These are phyloP conservation scores for Catalaphyllia jardinei DNA, from an alignment of 64 coral and sea anemone genomes.

Conservation along the genomic window DNA sequence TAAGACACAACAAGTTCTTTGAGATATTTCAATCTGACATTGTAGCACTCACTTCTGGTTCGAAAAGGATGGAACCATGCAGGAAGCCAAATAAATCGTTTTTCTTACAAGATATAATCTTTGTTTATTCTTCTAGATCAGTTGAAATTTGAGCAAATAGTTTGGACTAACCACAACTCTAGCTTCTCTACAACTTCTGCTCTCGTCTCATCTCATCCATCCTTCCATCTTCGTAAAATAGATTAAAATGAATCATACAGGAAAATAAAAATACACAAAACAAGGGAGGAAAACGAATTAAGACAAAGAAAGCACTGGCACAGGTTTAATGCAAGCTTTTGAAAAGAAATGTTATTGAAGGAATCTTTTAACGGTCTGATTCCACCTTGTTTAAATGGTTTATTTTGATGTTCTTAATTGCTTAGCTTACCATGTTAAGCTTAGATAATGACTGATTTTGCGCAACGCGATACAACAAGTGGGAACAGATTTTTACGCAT, in stretches of 20 bases:
- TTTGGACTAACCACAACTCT: background rate
- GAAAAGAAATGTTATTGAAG: background rate
- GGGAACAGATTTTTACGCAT: background rate
- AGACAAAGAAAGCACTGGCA: background rate
- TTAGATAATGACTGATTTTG: background rate
- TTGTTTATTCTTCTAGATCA: background rate
- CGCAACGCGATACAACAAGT: background rate
- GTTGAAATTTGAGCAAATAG: background rate
- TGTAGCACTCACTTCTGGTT: too few relatives aligned
- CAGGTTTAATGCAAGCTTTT: background rate
- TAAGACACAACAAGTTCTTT: constrained; percentile 16
- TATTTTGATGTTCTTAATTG: background rate
- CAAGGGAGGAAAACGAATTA: too few relatives aligned
- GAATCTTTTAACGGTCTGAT: background rate
- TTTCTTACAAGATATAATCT: background rate
- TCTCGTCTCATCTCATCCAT: too few relatives aligned
- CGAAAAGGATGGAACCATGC: background rate
- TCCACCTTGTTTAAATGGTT: background rate
- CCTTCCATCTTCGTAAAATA: background rate
- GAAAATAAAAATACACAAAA: background rate
- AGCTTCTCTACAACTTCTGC: background rate
- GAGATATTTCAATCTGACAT: background rate
- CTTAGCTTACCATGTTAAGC: background rate
- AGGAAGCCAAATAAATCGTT: background rate
- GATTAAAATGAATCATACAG: background rate